Evolutionary conservation across 2,797 vertebrate species (phyloP), one percentile per base, ranked within the genome.

Genomic region (Hemitrygon akajei): DNA sequence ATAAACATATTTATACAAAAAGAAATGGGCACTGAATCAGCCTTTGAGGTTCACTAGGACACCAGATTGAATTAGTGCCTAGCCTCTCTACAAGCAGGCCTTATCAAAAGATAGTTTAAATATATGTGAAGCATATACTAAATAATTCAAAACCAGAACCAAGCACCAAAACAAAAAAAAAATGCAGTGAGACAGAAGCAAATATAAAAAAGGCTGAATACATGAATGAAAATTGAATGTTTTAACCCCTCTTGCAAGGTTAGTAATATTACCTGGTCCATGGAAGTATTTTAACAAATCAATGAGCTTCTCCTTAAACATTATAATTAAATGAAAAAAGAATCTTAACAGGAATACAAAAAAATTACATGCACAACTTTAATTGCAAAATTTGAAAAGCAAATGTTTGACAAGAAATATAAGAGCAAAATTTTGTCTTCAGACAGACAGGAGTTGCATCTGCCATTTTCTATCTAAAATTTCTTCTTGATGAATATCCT

Each of bases 1-100:
- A 93, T 93, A 93, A 93, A 93, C 91, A 93, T 93, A 93, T 93
- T 93, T 93, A 40, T 93, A 93, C 91, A 93, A 93, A 93, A 93
- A 93, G 91, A 71, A 76, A 93, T 93, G 91, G 76, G 91, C 91
- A 93, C 25, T 47, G 71, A 92, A 75, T 75, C 25, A 93, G 71
- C 56, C 22, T 92, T 71, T 37, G n/a, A 69, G 60, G 69, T 69
- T 37, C 89, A 20, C 71, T 93, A 22, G 69, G 91, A n/a, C 47
- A 71, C 71, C 14, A 47, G 37, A 30, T 93, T 25, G 76, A 93
- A 56, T 76, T 40, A 56, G 91, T 76, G 71, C 71, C 91, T 73
- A 93, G 37, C 40, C 40, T 18, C 75, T 93, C 71, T 71, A 93
- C 10, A 34, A 73, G 91, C 47, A 75, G 40, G 71, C 22, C 40